Base-by-base conservation (phyloP, 2,888 invertebrate genomes). In the Epinotia bilunana region DNA sequence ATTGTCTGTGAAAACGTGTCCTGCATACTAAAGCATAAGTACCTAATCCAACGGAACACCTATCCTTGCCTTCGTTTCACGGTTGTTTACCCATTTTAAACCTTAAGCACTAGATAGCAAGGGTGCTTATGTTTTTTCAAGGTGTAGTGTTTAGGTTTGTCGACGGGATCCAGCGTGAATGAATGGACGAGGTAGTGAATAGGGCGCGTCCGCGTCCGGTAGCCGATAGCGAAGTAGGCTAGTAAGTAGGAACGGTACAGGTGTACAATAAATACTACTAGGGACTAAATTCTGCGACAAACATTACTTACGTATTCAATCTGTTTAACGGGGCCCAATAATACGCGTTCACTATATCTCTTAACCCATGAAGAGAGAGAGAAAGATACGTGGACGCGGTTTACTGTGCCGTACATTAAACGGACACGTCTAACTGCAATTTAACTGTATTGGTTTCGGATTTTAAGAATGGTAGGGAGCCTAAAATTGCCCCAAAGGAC, bases 1-100 rank as follows among this genome's bases (percentile, higher is more conserved):
- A 73, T 68, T 73, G 62, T 62, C 33, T 63, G 73, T 68, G 68
- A 53, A 63, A 73, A 73, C 73, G 73, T 69, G 73, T 73, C 62
- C 68, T 69, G 68, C 73, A 73, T 73, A 57, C 46, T 69, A 73
- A 73, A 57, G 68, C 46, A 28, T 62, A 55, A 53, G 43, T 68
- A 62, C 68, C 18, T 46, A 55, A 58, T 68, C 61, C 68, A 13
- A 28, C 43, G 53, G 53, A n/a, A 53, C n/a, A 6, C 53, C 13
- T 53, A 53, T 53, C 53, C 53, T 49, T 49, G 16, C 49, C 49
- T 53, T 13, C 53, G 53, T 53, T 53, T 53, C n/a, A 53, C 53
- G n/a, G n/a, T 53, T 28, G 58, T 46, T 23, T n/a, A 28, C 46
- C 53, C 18, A 49, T 46, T 70, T 46, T 71, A 43, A 43, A 18